Conservation (phyloP, 2,797 vertebrate species). For the Ficedula albicollis region DNA sequence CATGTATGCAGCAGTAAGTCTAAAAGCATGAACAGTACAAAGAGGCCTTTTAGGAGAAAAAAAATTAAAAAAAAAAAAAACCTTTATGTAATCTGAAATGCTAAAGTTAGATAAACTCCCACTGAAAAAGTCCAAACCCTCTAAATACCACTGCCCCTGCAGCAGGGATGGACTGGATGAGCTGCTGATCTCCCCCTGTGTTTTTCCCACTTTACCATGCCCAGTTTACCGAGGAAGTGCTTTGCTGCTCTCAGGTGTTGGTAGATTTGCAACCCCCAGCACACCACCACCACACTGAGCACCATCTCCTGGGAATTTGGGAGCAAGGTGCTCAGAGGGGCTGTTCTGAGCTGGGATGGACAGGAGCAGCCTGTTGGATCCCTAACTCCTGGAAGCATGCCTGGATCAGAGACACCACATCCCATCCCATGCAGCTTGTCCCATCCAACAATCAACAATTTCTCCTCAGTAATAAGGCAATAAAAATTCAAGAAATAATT, state of each 20-base stretch:
- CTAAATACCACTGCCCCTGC: background rate
- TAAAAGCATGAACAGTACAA: background rate
- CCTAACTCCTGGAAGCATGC: background rate
- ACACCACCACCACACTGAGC: background rate
- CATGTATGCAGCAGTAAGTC: fast-evolving
- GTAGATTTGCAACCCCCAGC: background rate
- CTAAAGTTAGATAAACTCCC: background rate
- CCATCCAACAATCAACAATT: background rate
- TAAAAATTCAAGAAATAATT: background rate
- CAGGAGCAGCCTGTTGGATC: background rate
- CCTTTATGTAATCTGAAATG: fast-evolving
- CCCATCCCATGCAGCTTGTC: too few species aligned
- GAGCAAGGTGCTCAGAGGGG: background rate
- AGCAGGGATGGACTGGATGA: background rate
- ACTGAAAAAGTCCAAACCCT: background rate
- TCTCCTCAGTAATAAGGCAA: background rate
- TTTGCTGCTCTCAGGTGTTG: too few species aligned
- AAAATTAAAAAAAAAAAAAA: background rate
- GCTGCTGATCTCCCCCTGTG: background rate
- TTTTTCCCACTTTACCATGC: too few species aligned
- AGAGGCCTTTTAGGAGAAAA: background rate
- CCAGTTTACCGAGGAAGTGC: fast-evolving
- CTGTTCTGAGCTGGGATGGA: background rate
- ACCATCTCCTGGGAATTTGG: too few species aligned
- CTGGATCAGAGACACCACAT: background rate